Conservation (phyloP, 1,140 invertebrate genomes). For the Drosophila simulans region DNA sequence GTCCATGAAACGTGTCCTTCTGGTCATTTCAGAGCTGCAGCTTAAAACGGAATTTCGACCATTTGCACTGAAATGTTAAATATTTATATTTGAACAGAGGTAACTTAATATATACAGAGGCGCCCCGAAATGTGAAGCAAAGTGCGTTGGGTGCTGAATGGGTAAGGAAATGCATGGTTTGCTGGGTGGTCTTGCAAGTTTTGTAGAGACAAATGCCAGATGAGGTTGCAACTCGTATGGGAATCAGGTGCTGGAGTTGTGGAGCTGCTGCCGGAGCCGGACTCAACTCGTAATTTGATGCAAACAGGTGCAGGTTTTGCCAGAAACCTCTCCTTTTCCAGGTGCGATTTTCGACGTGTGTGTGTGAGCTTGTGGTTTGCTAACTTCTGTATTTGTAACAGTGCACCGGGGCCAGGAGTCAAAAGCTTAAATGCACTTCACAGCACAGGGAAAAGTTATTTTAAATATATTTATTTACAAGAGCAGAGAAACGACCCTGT, state of each 20-base stretch:
- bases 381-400: slow-evolving; percentile 56
- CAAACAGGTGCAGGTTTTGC: slow-evolving; percentile 75
- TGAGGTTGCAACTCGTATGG: slow-evolving; percentile 22
- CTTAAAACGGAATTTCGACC: slow-evolving; percentile 55
- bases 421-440: slow-evolving; percentile 74
- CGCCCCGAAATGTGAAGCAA: slow-evolving; percentile 38
- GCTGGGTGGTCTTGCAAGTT: slow-evolving; percentile 1
- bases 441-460: slow-evolving; percentile 68
- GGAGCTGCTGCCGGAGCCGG: slow-evolving; percentile 6
- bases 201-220: slow-evolving; percentile 35
- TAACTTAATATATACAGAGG: slow-evolving; percentile 50
- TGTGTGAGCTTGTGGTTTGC: slow-evolving; percentile 44
- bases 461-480: slow-evolving; percentile 58
- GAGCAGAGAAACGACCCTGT: slow-evolving; percentile 17
- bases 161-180: background rate
- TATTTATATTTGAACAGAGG: slow-evolving; percentile 63
- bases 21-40: slow-evolving; percentile 40
- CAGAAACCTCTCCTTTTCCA: slow-evolving; percentile 24
- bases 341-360: slow-evolving; percentile 4
- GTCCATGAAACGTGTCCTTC: slow-evolving; percentile 45
- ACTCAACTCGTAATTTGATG: slow-evolving; percentile 65
- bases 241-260: background rate
- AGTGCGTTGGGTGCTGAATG: slow-evolving; percentile 33
- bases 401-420: slow-evolving; percentile 22
- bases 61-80: slow-evolving; percentile 67